Base-by-base conservation (phyloP, 2,888 invertebrate genomes). In the Augochlorella aurata region DNA sequence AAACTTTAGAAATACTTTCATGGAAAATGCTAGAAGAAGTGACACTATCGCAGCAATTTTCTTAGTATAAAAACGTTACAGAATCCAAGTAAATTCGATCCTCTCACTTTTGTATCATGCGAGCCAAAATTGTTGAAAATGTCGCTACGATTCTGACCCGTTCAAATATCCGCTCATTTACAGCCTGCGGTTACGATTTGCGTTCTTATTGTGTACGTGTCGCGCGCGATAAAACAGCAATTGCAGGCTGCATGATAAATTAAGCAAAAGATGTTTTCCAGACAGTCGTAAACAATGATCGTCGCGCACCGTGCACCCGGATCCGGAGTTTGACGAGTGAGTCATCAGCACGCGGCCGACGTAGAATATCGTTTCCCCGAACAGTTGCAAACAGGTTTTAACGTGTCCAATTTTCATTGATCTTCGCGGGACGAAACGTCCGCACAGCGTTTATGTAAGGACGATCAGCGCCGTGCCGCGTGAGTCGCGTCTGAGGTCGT, bases 391-490 rank as follows among this genome's bases (percentile, higher is more conserved):
- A 44, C 24, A 47, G 21, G 49, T 49, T 4, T 66, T 52, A 49
- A 54, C n/a, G n/a, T 9, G 7, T 38, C 38, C 45, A 21, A 79
- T 71, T 14, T 16, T 9, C n/a, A 12, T n/a, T n/a, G 5, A 16
- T 21, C n/a, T 66, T 77, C n/a, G 49, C 24, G 16, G 9, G 14
- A 71, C 45, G 38, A 29, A 47, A 52, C 16, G 29, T 24, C 8
- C 21, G 14, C 9, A 14, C 16, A 16, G 7, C 24, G 58, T 24
- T 81, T 74, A 52, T 44, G 49, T 66, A 74, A 81, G 14, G 9
- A 21, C 1, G 10, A 16, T 10, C 67, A 16, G 52, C 65, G 29
- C 52, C n/a, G 7, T 24, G 29, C 66, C 14, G 18, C 9, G 50
- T 29, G 38, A 29, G 45, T 2, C 44, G 38, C 7, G 12, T 24